These are phyloP conservation scores for Lepeophtheirus salmonis DNA, from an alignment of 1,140 invertebrate species.

Conservation along the genomic window DNA sequence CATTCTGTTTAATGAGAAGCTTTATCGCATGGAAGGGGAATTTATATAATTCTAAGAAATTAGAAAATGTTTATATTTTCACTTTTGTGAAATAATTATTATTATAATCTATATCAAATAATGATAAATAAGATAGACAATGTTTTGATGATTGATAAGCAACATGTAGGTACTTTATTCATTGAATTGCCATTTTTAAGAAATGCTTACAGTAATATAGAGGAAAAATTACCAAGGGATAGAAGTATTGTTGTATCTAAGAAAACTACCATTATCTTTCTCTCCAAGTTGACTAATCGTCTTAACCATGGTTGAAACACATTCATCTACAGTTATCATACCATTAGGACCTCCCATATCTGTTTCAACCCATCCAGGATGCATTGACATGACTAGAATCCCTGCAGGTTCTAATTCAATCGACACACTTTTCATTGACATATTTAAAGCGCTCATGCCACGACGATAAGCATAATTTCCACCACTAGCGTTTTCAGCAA, in stretches of 20 bases:
- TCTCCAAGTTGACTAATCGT: constrained; percentile 40
- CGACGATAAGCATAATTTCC: neutral
- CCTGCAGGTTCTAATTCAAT: constrained; percentile 51
- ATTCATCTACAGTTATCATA: constrained; percentile 43
- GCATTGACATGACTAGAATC: constrained; percentile 51
- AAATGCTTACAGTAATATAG: no score
- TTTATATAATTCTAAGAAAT: no score
- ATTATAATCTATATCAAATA: no score
- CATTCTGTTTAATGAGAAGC: no score
- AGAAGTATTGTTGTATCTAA: constrained; percentile 50
- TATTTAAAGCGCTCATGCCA: constrained; percentile 48
- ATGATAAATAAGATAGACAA: no score
- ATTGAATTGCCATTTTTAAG: no score
- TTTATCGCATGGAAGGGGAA: no score
- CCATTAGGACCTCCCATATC: constrained; percentile 66
- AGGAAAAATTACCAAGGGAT: constrained; percentile 52
- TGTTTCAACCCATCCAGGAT: constrained; percentile 78
- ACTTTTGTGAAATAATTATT: no score
- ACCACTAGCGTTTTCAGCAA: constrained; percentile 23
- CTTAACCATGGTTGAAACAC: constrained; percentile 41
- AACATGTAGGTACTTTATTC: no score
- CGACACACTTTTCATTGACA: constrained; percentile 62
- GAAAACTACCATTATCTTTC: constrained; percentile 47
- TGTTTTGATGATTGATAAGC: no score
- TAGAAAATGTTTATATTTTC: no score